Evolutionary conservation across 2,113 vertebrate genomes (phyloP).

Genomic region (Hipposideros armiger): DNA sequence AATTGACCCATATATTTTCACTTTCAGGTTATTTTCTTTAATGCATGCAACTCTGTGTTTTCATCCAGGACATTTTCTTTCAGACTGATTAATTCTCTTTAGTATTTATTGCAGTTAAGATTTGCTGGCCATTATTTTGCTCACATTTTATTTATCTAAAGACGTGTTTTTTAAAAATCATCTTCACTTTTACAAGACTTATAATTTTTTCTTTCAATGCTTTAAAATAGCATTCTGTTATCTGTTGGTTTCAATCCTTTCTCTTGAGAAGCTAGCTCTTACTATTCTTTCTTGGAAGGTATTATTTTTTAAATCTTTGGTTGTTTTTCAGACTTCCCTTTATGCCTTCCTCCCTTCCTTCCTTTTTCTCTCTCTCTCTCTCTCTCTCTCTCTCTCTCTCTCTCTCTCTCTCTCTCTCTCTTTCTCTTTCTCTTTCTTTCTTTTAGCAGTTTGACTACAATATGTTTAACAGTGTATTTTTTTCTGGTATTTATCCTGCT

Average conservation of each 20-base stretch:
- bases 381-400: neutral
- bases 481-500: neutral
- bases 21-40: neutral
- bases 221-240: neutral
- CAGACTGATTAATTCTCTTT: neutral
- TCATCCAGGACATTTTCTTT: neutral
- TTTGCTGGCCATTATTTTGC: neutral
- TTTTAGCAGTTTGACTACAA: neutral
- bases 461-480: neutral
- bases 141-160: constrained; percentile 3
- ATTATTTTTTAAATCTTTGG: neutral
- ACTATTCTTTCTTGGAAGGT: neutral
- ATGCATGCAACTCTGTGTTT: neutral
- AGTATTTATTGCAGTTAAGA: neutral
- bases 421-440: neutral
- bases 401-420: fast-evolving
- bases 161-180: neutral
- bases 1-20: neutral
- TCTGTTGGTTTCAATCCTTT: neutral
- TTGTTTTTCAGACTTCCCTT: neutral
- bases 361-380: neutral
- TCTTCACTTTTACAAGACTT: neutral
- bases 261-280: neutral
- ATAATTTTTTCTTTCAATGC: neutral
- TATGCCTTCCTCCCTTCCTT: no score